A percentile compares a stretch with the other conserved stretches of the same genome.
These are phyloP conservation scores for Dynastes tityus DNA, from an alignment of 2,888 invertebrate genomes.

Conservation along the genomic window DNA sequence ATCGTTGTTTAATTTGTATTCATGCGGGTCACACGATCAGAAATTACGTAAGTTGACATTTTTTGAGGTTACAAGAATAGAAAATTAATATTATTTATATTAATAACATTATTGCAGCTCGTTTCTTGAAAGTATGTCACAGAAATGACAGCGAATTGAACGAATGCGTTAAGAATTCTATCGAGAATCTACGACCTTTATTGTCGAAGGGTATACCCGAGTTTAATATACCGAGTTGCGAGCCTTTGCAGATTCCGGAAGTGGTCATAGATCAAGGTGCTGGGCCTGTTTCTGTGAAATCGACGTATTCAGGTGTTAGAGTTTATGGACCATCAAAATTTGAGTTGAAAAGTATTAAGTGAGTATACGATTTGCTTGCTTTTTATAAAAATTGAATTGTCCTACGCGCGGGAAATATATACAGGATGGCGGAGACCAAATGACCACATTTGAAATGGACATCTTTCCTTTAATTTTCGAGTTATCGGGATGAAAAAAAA, in stretches of 20 bases:
- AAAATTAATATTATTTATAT: neutral
- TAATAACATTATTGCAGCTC: constrained; percentile 59
- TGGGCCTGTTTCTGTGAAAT: constrained; percentile 76
- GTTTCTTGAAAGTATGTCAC: constrained; percentile 68
- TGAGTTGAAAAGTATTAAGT: constrained; percentile 75
- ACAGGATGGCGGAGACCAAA: no score
- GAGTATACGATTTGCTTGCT: constrained; percentile 62
- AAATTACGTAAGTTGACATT: constrained; percentile 25
- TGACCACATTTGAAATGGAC: no score
- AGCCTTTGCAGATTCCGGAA: constrained; percentile 76
- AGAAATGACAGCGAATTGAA: constrained; percentile 68
- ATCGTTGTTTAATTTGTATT: constrained; percentile 4
- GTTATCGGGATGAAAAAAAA: no score
- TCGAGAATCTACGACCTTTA: constrained; percentile 67
- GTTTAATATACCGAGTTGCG: constrained; percentile 77
- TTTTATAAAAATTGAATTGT: no score
- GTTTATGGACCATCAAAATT: constrained; percentile 77
- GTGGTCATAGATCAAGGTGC: constrained; percentile 77
- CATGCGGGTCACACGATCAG: neutral
- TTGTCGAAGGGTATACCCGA: constrained; percentile 69
- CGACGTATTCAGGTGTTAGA: constrained; percentile 75
- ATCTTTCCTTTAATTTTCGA: no score
- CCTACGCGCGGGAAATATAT: no score
- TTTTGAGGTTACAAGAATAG: neutral
- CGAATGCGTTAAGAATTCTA: constrained; percentile 68